Base-by-base conservation (phyloP, 2,888 invertebrate genomes). In the Cylindroiulus punctatus region DNA sequence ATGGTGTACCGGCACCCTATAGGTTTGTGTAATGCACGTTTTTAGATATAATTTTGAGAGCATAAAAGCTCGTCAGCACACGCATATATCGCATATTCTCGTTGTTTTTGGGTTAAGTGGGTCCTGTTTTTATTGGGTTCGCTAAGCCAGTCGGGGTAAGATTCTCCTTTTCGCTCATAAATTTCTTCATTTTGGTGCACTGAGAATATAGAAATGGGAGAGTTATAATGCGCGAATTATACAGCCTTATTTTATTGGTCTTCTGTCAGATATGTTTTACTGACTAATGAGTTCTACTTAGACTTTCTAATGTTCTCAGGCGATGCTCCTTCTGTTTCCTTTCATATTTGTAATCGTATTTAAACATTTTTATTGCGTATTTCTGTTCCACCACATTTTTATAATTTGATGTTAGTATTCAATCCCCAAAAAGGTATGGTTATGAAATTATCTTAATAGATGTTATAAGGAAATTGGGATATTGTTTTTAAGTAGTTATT, bases 51-150 rank as follows among this genome's bases (percentile, higher is more conserved):
- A 65, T 65, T 65, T 65, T 65, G 22, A 7, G 26, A 65, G 65
- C 65, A 26, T 65, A 65, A 8, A 57, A 57, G n/a, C n/a, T 65
- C 12, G 65, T 65, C 65, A 65, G 26, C 65, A 65, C 12, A 26
- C 26, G 1, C 22, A n/a, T 65, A 65, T 26, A 26, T 44, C 26
- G 8, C 65, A 26, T 65, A 0, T 65, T 26, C 12, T 65, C 26
- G 22, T 19, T 7, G 65, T 65, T 65, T 65, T 57, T 10, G 26
- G 65, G 65, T 26, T 65, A 65, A 65, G 12, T 26, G 65, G 65
- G 65, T 65, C 65, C 65, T 26, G n/a, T 65, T n/a, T 65, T 65
- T 65, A 65, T 65, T 65, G 65, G 65, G 65, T 65, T 26, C n/a
- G 65, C 65, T 65, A 65, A 65, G 65, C 65, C n/a, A 22, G 65